phyloP scores from a whole-genome alignment of 2,797 vertebrate species.

The Tangara arthus region DNA sequence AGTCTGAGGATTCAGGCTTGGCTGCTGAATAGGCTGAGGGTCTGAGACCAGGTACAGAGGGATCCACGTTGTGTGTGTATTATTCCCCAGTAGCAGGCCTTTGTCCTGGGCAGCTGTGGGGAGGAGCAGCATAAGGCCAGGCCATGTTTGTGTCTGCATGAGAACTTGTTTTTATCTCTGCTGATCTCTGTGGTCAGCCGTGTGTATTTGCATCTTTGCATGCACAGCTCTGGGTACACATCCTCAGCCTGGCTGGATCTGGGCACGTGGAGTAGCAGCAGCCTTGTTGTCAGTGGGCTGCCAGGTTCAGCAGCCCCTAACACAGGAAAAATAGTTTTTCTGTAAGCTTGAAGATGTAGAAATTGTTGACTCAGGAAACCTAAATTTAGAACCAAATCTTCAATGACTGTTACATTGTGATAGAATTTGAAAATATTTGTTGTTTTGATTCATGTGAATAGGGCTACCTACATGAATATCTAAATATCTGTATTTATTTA shows the following conservation, averaged over 20 bases:
- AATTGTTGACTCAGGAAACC: background rate
- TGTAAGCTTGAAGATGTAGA: background rate
- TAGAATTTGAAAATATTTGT: background rate
- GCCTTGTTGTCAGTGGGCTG: background rate
- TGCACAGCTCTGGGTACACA: background rate
- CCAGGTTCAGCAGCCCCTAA: background rate
- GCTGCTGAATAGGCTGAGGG: background rate
- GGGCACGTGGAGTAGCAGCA: background rate
- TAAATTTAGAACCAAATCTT: background rate
- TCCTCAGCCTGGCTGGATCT: background rate
- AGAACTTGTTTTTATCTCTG: background rate
- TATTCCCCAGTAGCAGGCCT: background rate
- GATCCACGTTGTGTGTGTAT: accelerated
- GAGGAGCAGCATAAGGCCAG: background rate
- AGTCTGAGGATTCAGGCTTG: background rate
- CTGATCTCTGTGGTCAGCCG: background rate
- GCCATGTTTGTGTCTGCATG: background rate
- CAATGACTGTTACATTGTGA: background rate
- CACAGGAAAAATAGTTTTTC: background rate
- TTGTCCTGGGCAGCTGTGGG: background rate
- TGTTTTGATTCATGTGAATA: background rate
- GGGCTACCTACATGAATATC: background rate
- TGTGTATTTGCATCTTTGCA: background rate
- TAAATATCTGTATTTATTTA: background rate
- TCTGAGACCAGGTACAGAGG: background rate